A percentile compares a stretch with the other conserved stretches of the same genome.
Conservation (phyloP, 2,888 invertebrate species). For the Scaptomyza reducta region DNA sequence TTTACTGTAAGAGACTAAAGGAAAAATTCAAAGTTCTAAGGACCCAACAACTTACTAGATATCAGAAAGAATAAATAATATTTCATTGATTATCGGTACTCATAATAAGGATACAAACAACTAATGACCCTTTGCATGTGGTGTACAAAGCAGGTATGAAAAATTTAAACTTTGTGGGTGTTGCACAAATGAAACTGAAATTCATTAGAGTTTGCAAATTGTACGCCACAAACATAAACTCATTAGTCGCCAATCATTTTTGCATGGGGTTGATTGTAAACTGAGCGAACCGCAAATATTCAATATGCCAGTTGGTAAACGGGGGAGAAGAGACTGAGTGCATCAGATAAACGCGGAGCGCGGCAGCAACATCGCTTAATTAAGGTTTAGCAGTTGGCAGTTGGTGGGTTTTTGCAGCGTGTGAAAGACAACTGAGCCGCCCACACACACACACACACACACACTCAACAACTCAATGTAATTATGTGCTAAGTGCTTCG, state of each 20-base stretch:
- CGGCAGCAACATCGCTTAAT: slow-evolving; percentile 59
- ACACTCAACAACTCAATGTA: slow-evolving; percentile 55
- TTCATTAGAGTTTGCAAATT: slow-evolving; percentile 42
- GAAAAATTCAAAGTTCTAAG: too few relatives aligned
- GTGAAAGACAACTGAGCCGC: slow-evolving; percentile 14
- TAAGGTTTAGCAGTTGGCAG: slow-evolving; percentile 57
- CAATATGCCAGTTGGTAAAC: slow-evolving; percentile 45
- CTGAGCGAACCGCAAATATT: slow-evolving; percentile 51
- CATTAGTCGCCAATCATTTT: slow-evolving; percentile 62
- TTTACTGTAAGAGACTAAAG: too few relatives aligned
- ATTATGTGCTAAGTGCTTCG: slow-evolving; percentile 72
- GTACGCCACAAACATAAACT: slow-evolving; percentile 59
- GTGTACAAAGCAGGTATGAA: not conserved
- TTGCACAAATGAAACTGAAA: slow-evolving; percentile 23
- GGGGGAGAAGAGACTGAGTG: slow-evolving; percentile 7
- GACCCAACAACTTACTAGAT: too few relatives aligned
- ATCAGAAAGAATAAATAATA: too few relatives aligned
- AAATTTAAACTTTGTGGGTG: slow-evolving; percentile 9
- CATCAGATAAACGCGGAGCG: slow-evolving; percentile 47
- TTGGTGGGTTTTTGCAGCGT: slow-evolving; percentile 11
- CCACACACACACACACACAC: slow-evolving; percentile 19
- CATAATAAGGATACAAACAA: not conserved
- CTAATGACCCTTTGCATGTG: not conserved
- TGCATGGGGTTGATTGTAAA: not conserved
- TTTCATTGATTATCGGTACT: too few relatives aligned